Conservation (phyloP, 2,888 invertebrate species). For the Dryococelus australis region DNA sequence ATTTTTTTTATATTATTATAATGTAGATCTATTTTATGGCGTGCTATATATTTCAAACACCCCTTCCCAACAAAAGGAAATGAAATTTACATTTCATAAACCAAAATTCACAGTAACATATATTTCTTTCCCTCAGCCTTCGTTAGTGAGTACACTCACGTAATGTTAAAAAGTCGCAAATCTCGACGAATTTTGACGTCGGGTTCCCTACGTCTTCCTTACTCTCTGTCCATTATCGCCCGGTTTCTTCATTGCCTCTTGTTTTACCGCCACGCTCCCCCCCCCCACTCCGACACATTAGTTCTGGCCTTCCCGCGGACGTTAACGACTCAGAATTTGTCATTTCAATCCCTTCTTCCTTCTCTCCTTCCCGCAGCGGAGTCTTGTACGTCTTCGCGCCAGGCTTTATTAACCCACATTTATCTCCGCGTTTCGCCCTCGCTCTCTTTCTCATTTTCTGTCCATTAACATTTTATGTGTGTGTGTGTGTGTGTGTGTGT, state of each 20-base stretch:
- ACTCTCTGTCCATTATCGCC: not conserved
- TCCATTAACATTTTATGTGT: constrained; percentile 12
- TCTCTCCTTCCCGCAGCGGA: not conserved
- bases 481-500: too few relatives aligned
- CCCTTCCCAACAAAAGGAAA: too few relatives aligned
- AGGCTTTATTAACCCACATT: constrained; percentile 24
- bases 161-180: not conserved
- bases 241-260: not conserved
- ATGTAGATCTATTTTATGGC: too few relatives aligned
- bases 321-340: constrained; percentile 20
- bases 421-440: not conserved
- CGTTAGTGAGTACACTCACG: not conserved
- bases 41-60: too few relatives aligned
- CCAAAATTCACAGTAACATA: too few relatives aligned
- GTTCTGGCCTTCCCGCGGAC: not conserved
- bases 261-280: not conserved
- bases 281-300: constrained; percentile 16
- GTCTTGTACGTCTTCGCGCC: not conserved
- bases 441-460: constrained; percentile 18
- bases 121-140: too few relatives aligned
- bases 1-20: too few relatives aligned
- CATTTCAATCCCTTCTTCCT: constrained; percentile 8
- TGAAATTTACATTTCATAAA: too few relatives aligned
- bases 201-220: not conserved
- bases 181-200: not conserved